Base-by-base conservation (phyloP, 2,797 vertebrate species). In the Bradypodion pumilum region DNA sequence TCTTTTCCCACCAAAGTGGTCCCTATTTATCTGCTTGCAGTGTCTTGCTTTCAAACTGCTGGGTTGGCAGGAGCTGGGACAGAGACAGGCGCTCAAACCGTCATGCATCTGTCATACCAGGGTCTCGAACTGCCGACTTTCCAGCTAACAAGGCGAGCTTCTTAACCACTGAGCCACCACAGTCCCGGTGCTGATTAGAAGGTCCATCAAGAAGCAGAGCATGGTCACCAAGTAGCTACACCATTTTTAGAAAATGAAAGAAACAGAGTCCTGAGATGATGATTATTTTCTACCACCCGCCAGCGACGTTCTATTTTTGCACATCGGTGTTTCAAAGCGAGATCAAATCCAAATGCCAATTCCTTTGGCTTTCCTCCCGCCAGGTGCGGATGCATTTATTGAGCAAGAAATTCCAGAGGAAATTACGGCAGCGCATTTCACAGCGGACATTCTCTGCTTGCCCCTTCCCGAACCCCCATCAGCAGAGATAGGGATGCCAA, bases 351-450 rank as follows among this genome's bases (percentile, higher is more conserved):
- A 65, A 80, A 84, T 85, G 65, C n/a, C 40, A n/a, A 59, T 88
- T 81, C 0, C 81, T 77, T 59, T 73, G 46, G 49, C 63, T 4
- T 21, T 87, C 78, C 37, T 19, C 13, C 5, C 32, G 94, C 90
- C 78, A 96, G 95, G 93, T 90, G 90, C 94, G 62, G 92, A 95
- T 76, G 92, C 91, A 90, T 87, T 93, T 70, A 90, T 96, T 82
- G 96, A 97, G 90, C 92, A 92, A n/a, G 90, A 92, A 62, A 96
- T 99, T 82, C 97, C 98, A n/a, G 92, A 95, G 5, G 95, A 97
- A 94, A 96, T 99, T 91, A 97, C 97, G 52, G 85, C 96, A 81
- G 95, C 97, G 89, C 95, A 94, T 69, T 98, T 99, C 52, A 86
- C 93, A 16, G 81, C 82, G 63, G 91, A 97, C 59, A 96, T 99